A percentile compares a stretch with the other conserved stretches of the same genome.
Conservation (phyloP, 2,113 vertebrate genomes). For the Cyphomyrus discorhynchus region DNA sequence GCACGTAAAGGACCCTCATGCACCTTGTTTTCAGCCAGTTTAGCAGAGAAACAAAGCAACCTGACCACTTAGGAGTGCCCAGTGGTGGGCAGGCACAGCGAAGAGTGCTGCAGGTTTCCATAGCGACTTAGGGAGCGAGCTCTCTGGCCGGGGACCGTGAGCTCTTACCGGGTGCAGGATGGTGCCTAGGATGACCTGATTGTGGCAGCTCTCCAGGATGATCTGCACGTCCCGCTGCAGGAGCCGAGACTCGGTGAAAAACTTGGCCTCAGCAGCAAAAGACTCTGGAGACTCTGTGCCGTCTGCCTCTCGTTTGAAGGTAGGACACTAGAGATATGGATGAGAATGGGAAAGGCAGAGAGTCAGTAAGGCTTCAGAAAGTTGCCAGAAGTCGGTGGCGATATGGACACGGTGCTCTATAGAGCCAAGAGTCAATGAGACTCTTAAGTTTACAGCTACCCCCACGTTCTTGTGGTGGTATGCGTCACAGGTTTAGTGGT, state of each 20-base stretch:
- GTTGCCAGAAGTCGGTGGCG: background rate
- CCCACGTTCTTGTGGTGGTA: background rate
- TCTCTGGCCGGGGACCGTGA: background rate
- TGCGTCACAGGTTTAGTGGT: background rate
- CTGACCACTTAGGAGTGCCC: background rate
- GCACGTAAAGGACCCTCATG: background rate
- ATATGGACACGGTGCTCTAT: background rate
- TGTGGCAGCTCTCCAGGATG: conserved; percentile 91
- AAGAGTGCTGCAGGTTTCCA: background rate
- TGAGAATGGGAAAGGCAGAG: background rate
- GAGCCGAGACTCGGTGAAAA: conserved; percentile 91
- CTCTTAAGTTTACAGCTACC: background rate
- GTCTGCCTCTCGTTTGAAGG: conserved; percentile 83
- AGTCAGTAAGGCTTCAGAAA: background rate
- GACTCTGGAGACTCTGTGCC: conserved; percentile 77
- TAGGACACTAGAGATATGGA: conserved; percentile 69
- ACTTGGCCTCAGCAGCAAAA: conserved; percentile 91
- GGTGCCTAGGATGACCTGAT: conserved; percentile 91
- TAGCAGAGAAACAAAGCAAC: background rate
- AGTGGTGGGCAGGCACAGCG: background rate
- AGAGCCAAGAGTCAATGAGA: background rate
- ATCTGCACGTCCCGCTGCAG: conserved; percentile 97
- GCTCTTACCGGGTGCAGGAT: conserved; percentile 84
- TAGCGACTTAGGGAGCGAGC: background rate
- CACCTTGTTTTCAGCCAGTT: background rate